Evolutionary conservation across 2,797 vertebrate genomes (phyloP), one percentile per base, ranked within the genome.

Genomic region (Myripristis jacobus): DNA sequence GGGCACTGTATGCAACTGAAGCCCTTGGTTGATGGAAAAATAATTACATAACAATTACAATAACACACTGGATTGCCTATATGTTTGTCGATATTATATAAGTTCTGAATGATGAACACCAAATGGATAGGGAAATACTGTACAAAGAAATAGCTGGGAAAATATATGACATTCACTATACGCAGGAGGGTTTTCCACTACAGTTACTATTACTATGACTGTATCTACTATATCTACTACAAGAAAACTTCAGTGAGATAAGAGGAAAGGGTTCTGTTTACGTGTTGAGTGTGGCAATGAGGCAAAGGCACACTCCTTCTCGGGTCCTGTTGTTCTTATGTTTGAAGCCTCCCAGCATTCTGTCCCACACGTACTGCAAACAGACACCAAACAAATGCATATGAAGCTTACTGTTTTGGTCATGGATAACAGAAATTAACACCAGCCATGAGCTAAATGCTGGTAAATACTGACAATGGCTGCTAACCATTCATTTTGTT

Each of bases 251-350:
- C 3, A n/a, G 0, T 18, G 3, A 29, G 16, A n/a, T 0, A 0
- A 0, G 4, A 24, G 0, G 0, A 12, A 53, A 36, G 43, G 3
- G 2, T 41, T 1, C 0, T 16, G 38, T 88, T 88, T 93, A 99
- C 98, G 78, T 92, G 80, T 90, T 98, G 75, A 99, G 94, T 0
- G 98, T 99, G 89, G 96, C 94, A 60, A 99, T 94, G 88, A 99
- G 96, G 90, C 97, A 98, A 90, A 98, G 95, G 89, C 98, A 99
- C 87, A 97, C 95, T 87, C 97, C 97, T 92, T 99, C 98, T 89
- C 98, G 95, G 29, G 96, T 98, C 73, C 97, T 94, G 92, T 98
- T 98, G 92, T 99, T 99, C 94, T 99, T 99, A 85, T 99, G 98
- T 92, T 99, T 99, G 93, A 99, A 99, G 82, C 97, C 97, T 84